These are phyloP conservation scores for Halcyon senegalensis DNA, from an alignment of 2,113 vertebrate species.

Conservation along the genomic window DNA sequence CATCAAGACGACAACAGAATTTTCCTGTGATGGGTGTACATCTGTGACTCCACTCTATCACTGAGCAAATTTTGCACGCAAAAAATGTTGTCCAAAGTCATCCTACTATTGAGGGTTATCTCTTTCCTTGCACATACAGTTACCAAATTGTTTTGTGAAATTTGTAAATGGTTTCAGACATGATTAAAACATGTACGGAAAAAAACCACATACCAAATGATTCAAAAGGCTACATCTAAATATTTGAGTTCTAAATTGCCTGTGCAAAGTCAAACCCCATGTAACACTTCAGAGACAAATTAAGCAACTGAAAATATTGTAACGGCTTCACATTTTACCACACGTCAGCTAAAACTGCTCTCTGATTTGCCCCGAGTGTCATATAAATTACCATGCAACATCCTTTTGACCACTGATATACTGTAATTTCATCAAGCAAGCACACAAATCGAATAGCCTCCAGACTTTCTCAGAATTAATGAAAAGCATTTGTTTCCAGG, in stretches of 20 bases:
- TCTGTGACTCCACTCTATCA: fast-evolving
- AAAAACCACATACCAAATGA: fast-evolving
- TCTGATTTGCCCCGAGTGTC: neutral
- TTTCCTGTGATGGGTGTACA: neutral
- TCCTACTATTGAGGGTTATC: neutral
- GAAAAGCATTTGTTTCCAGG: slow-evolving; percentile 50
- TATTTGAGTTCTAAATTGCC: neutral
- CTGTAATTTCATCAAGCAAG: slow-evolving; percentile 34
- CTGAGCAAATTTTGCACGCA: neutral
- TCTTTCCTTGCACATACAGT: neutral
- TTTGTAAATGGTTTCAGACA: neutral
- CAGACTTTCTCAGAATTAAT: neutral
- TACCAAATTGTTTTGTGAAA: neutral
- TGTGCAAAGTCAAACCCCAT: neutral
- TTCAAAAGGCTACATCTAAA: neutral
- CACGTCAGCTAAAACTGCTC: neutral
- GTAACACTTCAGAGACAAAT: slow-evolving; percentile 9
- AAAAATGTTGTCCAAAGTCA: neutral
- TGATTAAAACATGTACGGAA: neutral
- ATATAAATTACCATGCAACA: neutral
- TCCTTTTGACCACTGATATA: neutral
- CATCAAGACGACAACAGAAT: fast-evolving
- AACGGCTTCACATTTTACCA: neutral
- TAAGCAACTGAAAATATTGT: neutral
- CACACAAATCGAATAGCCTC: neutral